Conservation (phyloP, 2,888 invertebrate species). For the Apomyelois bistriatella region DNA sequence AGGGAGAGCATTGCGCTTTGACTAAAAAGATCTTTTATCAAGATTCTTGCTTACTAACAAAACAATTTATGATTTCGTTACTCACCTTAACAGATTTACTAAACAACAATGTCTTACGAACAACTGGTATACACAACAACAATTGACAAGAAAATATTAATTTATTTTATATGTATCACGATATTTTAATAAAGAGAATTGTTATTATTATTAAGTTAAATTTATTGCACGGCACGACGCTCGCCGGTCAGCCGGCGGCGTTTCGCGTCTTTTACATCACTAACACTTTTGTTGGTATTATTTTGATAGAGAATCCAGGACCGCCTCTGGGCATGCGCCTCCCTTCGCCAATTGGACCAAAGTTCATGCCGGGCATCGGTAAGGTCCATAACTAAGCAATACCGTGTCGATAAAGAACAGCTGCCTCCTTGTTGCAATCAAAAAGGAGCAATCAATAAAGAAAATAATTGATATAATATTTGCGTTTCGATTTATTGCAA, state of each 20-base stretch:
- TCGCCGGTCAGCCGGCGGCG: constrained; percentile 63
- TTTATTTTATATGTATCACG: constrained; percentile 32
- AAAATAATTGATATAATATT: background rate
- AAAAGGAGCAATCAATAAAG: background rate
- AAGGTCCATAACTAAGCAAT: constrained; percentile 31
- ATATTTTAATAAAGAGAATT: constrained; percentile 33
- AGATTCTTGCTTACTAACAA: constrained; percentile 12
- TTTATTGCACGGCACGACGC: constrained; percentile 41
- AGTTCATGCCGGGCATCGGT: constrained; percentile 43
- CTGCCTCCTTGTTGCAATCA: constrained; percentile 27
- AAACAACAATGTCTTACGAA: constrained; percentile 41
- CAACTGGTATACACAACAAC: constrained; percentile 56
- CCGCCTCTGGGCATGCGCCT: constrained; percentile 58
- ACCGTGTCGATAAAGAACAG: constrained; percentile 31
- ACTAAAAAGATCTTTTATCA: background rate
- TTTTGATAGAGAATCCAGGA: constrained; percentile 43
- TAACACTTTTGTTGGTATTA: constrained; percentile 51
- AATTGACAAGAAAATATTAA: constrained; percentile 61
- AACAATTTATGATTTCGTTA: constrained; percentile 11
- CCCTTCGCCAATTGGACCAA: constrained; percentile 59
- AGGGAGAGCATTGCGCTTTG: too few relatives aligned
- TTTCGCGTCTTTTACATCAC: constrained; percentile 55
- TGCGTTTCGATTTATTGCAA: background rate
- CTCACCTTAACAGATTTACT: constrained; percentile 37
- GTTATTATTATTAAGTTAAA: constrained; percentile 33